These are phyloP conservation scores for Amphimedon queenslandica DNA, from an alignment of 37 sponge, comb jelly and placozoan genomes.

Conservation along the genomic window DNA sequence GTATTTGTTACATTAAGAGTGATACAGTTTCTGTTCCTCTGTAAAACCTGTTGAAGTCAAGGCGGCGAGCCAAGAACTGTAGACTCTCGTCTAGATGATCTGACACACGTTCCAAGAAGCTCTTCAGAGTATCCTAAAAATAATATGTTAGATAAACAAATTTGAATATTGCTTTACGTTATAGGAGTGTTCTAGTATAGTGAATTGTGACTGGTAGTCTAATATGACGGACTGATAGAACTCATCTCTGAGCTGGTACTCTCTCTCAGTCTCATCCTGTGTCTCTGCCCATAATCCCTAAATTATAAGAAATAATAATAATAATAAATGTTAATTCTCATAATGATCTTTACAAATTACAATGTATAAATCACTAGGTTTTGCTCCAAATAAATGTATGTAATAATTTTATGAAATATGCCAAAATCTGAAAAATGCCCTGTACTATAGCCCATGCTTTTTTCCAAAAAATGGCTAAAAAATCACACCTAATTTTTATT, in stretches of 20 bases:
- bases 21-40: background rate
- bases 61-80: conserved; percentile 74
- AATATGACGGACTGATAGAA: conserved; percentile 33
- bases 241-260: conserved; percentile 26
- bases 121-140: conserved; percentile 57
- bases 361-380: no score
- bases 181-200: conserved; percentile 35
- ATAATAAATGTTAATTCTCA: no score
- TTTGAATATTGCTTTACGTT: conserved; percentile 30
- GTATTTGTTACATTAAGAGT: background rate
- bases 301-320: background rate
- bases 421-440: no score
- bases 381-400: no score
- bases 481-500: no score
- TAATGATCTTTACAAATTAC: no score
- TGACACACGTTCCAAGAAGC: conserved; percentile 46
- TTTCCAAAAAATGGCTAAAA: no score
- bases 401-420: no score
- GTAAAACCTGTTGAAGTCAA: conserved; percentile 93
- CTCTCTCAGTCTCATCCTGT: conserved; percentile 26
- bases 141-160: background rate
- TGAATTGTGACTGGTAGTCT: conserved; percentile 31
- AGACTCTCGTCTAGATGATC: conserved; percentile 72
- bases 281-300: conserved; percentile 56
- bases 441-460: no score